Percentiles rank a stretch among this genome's conserved stretches.
These are phyloP conservation scores for Ecdyonurus torrentis DNA, from an alignment of 2,888 invertebrate species.

Conservation along the genomic window DNA sequence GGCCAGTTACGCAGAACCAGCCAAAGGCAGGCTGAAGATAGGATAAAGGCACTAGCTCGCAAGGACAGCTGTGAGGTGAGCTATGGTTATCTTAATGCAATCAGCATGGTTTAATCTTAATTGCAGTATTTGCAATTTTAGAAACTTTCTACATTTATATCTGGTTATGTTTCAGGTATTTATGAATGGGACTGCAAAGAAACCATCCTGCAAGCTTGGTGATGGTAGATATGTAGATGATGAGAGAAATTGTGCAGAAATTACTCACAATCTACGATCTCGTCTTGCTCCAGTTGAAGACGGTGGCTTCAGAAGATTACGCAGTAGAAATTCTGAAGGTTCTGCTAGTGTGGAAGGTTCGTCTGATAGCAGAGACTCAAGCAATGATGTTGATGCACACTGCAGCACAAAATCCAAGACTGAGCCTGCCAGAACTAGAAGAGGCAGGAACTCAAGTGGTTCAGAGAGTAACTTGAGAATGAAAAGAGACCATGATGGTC, in stretches of 20 bases:
- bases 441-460: background rate
- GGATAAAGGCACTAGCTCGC: background rate
- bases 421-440: background rate
- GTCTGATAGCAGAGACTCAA: background rate
- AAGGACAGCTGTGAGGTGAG: background rate
- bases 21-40: background rate
- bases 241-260: no score
- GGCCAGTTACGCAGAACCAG: background rate
- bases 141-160: no score
- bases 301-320: background rate
- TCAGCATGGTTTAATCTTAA: no score
- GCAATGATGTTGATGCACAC: no score
- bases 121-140: background rate
- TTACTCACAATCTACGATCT: background rate
- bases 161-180: background rate
- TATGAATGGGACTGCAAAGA: background rate
- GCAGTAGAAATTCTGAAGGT: background rate
- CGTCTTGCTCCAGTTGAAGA: background rate
- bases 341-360: background rate
- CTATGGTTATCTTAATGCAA: no score
- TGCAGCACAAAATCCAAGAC: background rate
- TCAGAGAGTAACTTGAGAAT: background rate
- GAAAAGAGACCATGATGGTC: background rate
- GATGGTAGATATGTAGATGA: no score
- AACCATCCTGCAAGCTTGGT: background rate